phyloP scores from a whole-genome alignment of 2,888 invertebrate genomes.

The Philhelius pedissequus region DNA sequence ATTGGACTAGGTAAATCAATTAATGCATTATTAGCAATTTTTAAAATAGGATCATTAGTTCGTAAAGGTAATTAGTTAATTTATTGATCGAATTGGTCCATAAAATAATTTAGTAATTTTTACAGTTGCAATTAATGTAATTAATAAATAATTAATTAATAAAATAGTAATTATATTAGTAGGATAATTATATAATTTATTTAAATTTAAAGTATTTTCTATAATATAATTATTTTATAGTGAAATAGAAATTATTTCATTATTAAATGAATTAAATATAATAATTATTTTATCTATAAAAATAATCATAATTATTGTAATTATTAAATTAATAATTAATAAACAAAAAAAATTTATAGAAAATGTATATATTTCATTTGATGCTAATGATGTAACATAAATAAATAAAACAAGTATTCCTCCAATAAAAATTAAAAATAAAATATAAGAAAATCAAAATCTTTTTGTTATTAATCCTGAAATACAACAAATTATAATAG shows the following conservation, averaged over 20 bases:
- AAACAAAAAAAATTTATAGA: conserved; percentile 74
- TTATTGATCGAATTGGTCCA: conserved; percentile 80
- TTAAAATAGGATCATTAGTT: conserved; percentile 80
- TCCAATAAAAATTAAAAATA: conserved; percentile 83
- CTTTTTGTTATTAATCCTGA: conserved; percentile 80
- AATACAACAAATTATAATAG: conserved; percentile 79
- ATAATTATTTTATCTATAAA: conserved; percentile 72
- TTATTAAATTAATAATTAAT: conserved; percentile 70
- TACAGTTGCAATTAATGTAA: conserved; percentile 81
- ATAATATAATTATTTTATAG: conserved; percentile 72
- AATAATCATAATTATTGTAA: conserved; percentile 70
- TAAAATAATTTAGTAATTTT: conserved; percentile 81
- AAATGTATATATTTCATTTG: conserved; percentile 82
- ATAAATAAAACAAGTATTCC: conserved; percentile 84
- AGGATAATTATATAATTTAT: conserved; percentile 81
- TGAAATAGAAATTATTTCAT: conserved; percentile 75
- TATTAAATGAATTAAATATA: conserved; percentile 77
- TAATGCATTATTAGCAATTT: conserved; percentile 82
- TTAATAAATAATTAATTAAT: conserved; percentile 82
- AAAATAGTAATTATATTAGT: conserved; percentile 80
- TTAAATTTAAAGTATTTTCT: conserved; percentile 80
- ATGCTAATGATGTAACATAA: conserved; percentile 83
- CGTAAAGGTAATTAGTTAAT: conserved; percentile 80
- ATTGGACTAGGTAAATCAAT: conserved; percentile 82
- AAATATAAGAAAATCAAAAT: conserved; percentile 83